Evolutionary conservation across 1,140 invertebrate genomes (phyloP).

Genomic region (Panonychus citri): DNA sequence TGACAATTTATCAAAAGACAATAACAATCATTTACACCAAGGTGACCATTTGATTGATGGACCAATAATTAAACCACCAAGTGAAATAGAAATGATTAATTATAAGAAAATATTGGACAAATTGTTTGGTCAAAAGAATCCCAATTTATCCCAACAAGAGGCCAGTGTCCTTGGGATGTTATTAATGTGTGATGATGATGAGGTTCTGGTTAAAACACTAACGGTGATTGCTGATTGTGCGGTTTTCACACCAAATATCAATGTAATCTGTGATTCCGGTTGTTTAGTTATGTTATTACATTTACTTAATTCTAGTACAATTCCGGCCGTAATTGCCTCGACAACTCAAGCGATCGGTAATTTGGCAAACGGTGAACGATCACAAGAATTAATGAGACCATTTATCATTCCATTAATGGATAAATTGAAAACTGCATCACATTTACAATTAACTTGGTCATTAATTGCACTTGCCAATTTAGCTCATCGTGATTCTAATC

Average conservation of each 20-base stretch:
- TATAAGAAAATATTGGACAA: neutral
- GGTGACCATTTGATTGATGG: neutral
- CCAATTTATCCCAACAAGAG: conserved; percentile 17
- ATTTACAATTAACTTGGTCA: conserved; percentile 9
- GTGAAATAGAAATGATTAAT: neutral
- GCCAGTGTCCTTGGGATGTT: conserved; percentile 30
- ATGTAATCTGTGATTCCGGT: neutral
- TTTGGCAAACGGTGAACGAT: neutral
- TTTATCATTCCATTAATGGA: neutral
- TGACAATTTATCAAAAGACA: too few relatives aligned
- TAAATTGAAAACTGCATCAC: neutral
- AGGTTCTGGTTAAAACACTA: conserved; percentile 27
- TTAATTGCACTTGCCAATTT: conserved; percentile 28
- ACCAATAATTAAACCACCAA: neutral
- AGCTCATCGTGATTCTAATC: conserved; percentile 18
- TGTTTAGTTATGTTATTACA: neutral
- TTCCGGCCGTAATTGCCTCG: neutral
- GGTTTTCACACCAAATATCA: conserved; percentile 28
- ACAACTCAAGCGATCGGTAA: neutral
- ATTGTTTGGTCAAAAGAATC: neutral
- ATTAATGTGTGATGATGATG: conserved; percentile 27
- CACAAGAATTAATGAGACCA: neutral
- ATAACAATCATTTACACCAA: too few relatives aligned
- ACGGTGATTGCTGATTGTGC: conserved; percentile 30
- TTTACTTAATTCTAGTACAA: neutral